These are phyloP conservation scores for Epinotia nisella DNA, from an alignment of 2,888 invertebrate species.

Conservation along the genomic window DNA sequence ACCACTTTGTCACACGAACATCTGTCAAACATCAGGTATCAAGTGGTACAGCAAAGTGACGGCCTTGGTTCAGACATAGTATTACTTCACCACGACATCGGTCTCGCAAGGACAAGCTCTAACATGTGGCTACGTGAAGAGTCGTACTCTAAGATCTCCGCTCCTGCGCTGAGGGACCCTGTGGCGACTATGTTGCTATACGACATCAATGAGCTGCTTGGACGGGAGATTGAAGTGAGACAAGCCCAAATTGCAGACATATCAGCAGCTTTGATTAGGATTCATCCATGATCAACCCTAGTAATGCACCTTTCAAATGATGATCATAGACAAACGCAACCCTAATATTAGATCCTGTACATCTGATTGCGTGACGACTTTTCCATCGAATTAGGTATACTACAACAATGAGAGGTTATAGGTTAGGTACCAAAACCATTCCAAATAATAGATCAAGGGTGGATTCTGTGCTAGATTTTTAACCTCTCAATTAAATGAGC, in stretches of 20 bases:
- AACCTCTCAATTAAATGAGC: too few relatives aligned
- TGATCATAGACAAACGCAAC: too few relatives aligned
- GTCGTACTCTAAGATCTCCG: background rate
- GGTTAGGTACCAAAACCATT: too few relatives aligned
- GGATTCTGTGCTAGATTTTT: too few relatives aligned
- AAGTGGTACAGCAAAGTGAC: slow-evolving; percentile 62
- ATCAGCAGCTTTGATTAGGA: background rate
- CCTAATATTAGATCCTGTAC: too few relatives aligned
- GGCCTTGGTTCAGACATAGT: slow-evolving; percentile 67
- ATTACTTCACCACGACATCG: slow-evolving; percentile 73
- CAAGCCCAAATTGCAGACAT: background rate
- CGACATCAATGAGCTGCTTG: slow-evolving; percentile 54
- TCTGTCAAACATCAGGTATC: slow-evolving; percentile 59
- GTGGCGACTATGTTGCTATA: slow-evolving; percentile 45
- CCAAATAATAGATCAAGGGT: too few relatives aligned
- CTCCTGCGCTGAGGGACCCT: background rate
- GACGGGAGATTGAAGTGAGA: slow-evolving; percentile 47
- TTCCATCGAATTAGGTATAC: too few relatives aligned
- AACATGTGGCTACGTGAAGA: slow-evolving; percentile 54
- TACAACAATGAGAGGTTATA: too few relatives aligned
- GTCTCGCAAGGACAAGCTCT: slow-evolving; percentile 66
- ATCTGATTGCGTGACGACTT: too few relatives aligned
- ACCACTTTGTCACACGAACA: background rate
- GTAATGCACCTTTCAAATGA: too few relatives aligned
- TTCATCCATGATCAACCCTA: too few relatives aligned